These are phyloP conservation scores for Norana najaformis DNA, from an alignment of 2,888 invertebrate genomes.

Conservation along the genomic window DNA sequence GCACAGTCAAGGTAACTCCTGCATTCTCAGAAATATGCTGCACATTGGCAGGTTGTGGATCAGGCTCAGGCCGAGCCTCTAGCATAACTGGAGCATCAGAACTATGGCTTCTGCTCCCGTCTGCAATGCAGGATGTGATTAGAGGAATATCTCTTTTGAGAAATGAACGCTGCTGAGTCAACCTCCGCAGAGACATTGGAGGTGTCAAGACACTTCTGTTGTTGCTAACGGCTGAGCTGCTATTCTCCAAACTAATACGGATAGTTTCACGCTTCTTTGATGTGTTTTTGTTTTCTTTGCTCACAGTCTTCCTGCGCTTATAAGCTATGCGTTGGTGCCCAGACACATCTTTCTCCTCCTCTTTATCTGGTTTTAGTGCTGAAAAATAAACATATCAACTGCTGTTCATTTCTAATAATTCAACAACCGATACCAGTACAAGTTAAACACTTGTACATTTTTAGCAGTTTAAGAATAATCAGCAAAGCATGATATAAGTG, in stretches of 20 bases:
- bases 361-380: background rate
- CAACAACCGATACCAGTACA: background rate
- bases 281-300: constrained; percentile 7
- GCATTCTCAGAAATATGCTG: background rate
- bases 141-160: background rate
- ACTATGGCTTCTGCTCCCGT: background rate
- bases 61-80: background rate
- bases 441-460: background rate
- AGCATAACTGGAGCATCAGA: background rate
- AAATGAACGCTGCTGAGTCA: background rate
- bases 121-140: background rate
- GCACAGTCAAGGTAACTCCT: background rate
- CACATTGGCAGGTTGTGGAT: background rate
- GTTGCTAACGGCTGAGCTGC: background rate
- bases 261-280: background rate
- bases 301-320: background rate
- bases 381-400: background rate
- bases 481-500: background rate
- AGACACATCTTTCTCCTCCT: background rate
- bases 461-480: background rate
- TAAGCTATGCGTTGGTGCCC: background rate
- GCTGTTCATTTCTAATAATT: background rate
- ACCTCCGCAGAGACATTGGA: background rate
- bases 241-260: background rate
- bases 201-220: constrained; percentile 3